Evolutionary conservation across 2,888 invertebrate species (phyloP).

Genomic region (Chrysolina haemoptera): DNA sequence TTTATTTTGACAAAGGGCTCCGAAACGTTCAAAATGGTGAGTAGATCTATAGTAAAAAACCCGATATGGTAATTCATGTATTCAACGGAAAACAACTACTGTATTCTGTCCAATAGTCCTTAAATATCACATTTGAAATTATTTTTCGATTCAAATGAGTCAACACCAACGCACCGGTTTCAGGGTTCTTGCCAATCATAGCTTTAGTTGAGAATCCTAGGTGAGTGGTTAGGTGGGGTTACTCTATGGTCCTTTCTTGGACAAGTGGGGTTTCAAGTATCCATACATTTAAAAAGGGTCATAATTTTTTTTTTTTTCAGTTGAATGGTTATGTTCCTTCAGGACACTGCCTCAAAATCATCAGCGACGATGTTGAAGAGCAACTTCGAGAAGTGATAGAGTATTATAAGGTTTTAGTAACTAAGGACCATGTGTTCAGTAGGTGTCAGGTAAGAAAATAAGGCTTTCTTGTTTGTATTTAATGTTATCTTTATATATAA

Average conservation of each 20-base stretch:
- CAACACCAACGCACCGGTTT: no score
- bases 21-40: constrained; percentile 68
- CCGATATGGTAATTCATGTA: no score
- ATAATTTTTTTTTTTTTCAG: constrained; percentile 58
- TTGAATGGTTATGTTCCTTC: constrained; percentile 72
- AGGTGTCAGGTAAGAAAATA: constrained; percentile 77
- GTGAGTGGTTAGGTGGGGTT: not conserved
- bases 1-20: constrained; percentile 74
- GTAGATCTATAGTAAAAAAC: not conserved
- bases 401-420: constrained; percentile 77
- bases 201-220: no score
- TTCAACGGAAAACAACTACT: no score
- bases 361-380: constrained; percentile 72
- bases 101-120: no score
- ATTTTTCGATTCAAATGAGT: no score
- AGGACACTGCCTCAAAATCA: constrained; percentile 75
- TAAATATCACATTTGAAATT: no score
- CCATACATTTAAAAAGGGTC: no score
- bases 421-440: constrained; percentile 78
- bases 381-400: constrained; percentile 79
- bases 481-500: no score
- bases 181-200: no score
- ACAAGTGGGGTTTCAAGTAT: not conserved
- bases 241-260: not conserved
- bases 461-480: not conserved